These are phyloP conservation scores for Diuraphis noxia DNA, from an alignment of 1,140 invertebrate species.

Conservation along the genomic window DNA sequence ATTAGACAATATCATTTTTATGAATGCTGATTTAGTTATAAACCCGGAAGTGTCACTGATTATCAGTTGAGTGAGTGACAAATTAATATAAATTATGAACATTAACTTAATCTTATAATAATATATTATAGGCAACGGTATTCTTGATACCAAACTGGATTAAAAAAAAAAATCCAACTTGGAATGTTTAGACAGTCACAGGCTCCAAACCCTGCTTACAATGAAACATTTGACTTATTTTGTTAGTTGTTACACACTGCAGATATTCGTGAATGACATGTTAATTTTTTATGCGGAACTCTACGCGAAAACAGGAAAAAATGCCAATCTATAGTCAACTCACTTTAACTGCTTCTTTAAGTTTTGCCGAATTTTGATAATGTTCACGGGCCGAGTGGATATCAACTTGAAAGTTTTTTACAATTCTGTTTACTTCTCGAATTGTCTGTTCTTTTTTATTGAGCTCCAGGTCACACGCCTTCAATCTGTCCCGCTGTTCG, in stretches of 20 bases:
- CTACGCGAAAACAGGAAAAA: not conserved
- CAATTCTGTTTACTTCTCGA: conserved; percentile 68
- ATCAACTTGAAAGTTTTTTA: conserved; percentile 78
- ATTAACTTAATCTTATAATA: too few relatives aligned
- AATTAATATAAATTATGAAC: too few relatives aligned
- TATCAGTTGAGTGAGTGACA: too few relatives aligned
- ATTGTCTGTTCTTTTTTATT: conserved; percentile 69
- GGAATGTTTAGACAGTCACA: too few relatives aligned
- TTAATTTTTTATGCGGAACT: not conserved
- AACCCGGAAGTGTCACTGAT: too few relatives aligned
- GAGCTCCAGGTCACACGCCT: conserved; percentile 70
- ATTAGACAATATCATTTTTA: too few relatives aligned
- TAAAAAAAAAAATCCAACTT: too few relatives aligned
- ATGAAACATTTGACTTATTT: too few relatives aligned
- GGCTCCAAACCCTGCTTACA: too few relatives aligned
- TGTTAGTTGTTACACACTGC: not conserved
- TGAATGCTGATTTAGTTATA: too few relatives aligned
- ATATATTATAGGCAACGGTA: too few relatives aligned
- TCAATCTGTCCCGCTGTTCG: conserved; percentile 76
- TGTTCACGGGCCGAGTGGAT: conserved; percentile 74
- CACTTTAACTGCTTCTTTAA: conserved; percentile 78
- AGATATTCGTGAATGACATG: not conserved
- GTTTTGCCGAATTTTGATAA: conserved; percentile 74
- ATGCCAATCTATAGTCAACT: conserved; percentile 46
- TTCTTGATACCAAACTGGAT: too few relatives aligned